phyloP scores from a whole-genome alignment of 2,113 vertebrate genomes.

The Hippocampus barbouri region DNA sequence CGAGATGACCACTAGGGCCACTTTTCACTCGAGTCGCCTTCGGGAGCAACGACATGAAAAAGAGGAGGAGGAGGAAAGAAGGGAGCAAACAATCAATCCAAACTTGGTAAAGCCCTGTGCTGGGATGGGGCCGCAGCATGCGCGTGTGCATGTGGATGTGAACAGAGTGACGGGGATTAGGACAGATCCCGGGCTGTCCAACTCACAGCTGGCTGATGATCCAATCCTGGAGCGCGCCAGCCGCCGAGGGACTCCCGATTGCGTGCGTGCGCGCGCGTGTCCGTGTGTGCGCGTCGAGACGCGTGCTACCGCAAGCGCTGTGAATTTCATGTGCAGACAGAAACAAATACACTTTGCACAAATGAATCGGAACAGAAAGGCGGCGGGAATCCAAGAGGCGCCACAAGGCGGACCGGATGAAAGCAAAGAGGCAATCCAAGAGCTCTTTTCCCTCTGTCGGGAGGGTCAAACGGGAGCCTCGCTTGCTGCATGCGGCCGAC shows the following conservation, averaged over 20 bases:
- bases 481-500: constrained; percentile 19
- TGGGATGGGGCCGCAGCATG: constrained; percentile 59
- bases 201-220: constrained; percentile 82
- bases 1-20: constrained; percentile 34
- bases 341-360: constrained; percentile 5
- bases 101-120: constrained; percentile 75
- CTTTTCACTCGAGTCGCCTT: constrained; percentile 44
- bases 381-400: constrained; percentile 52
- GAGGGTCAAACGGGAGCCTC: constrained; percentile 49
- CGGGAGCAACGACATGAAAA: constrained; percentile 50
- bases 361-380: constrained; percentile 42
- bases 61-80: constrained; percentile 54
- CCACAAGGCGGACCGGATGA: constrained; percentile 48
- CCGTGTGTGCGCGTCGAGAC: constrained; percentile 25
- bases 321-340: constrained; percentile 24
- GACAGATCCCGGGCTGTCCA: constrained; percentile 76
- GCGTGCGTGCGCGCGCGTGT: constrained; percentile 59
- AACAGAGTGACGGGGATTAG: constrained; percentile 79
- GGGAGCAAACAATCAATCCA: constrained; percentile 75
- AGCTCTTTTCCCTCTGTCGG: constrained; percentile 38
- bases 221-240: constrained; percentile 75
- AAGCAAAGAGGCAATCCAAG: constrained; percentile 60
- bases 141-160: constrained; percentile 57
- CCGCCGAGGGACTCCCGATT: constrained; percentile 66
- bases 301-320: constrained; percentile 47